Evolutionary conservation across 1,140 invertebrate species (phyloP).

Genomic region (Tachypleus tridentatus): DNA sequence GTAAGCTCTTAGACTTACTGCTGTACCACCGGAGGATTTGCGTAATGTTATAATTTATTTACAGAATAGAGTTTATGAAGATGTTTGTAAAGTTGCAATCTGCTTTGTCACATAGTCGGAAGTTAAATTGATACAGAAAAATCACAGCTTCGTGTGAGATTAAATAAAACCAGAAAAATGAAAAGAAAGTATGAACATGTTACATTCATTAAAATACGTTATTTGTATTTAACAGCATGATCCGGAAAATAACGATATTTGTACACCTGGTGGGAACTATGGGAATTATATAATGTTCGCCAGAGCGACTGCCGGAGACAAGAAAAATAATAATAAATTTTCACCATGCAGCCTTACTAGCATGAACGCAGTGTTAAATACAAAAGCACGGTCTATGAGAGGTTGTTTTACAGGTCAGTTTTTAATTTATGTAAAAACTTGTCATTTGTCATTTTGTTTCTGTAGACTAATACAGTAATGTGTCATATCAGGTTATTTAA

Average conservation of each 20-base stretch:
- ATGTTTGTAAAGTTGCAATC: too few species aligned
- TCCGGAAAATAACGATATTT: conserved; percentile 57
- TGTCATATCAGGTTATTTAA: too few species aligned
- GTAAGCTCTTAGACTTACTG: too few species aligned
- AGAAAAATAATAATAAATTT: conserved; percentile 92
- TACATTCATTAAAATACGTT: background rate
- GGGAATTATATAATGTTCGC: conserved; percentile 51
- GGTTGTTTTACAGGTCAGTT: conserved; percentile 77
- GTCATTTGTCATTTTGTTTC: too few species aligned
- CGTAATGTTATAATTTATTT: too few species aligned
- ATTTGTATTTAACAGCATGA: conserved; percentile 65
- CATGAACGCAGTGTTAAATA: conserved; percentile 88
- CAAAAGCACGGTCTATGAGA: conserved; percentile 73
- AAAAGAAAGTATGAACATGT: too few species aligned
- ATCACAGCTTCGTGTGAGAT: background rate
- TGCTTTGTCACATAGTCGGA: too few species aligned
- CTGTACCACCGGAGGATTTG: too few species aligned
- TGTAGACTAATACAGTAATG: too few species aligned
- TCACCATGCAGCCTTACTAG: conserved; percentile 82
- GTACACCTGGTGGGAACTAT: conserved; percentile 67
- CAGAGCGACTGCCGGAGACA: conserved; percentile 83
- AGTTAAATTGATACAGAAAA: too few species aligned
- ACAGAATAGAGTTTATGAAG: too few species aligned
- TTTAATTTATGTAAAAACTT: background rate
- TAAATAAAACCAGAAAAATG: too few species aligned